These are phyloP conservation scores for Drosophila pseudoananassae DNA, from an alignment of 1,140 invertebrate genomes.

Conservation along the genomic window DNA sequence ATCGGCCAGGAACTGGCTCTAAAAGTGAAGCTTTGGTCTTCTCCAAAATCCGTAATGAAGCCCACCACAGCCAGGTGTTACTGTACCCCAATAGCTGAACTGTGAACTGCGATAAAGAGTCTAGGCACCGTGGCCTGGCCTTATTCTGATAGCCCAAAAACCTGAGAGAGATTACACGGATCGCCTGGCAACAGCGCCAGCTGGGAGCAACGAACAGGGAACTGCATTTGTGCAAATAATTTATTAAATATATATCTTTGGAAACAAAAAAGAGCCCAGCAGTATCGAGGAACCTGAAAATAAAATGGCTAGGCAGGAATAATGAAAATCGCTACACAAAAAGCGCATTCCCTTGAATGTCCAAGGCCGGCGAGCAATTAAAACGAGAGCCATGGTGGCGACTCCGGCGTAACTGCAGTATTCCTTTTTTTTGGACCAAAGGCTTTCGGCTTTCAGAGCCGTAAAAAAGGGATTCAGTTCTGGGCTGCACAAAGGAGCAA, in stretches of 20 bases:
- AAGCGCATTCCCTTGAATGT: slow-evolving; percentile 46
- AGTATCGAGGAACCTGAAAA: slow-evolving; percentile 6
- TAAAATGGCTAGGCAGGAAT: slow-evolving; percentile 32
- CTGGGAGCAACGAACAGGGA: slow-evolving; percentile 17
- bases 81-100: slow-evolving; percentile 11
- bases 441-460: slow-evolving; percentile 15
- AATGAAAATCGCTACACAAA: slow-evolving; percentile 54
- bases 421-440: slow-evolving; percentile 38
- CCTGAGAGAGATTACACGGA: slow-evolving; percentile 19
- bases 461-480: slow-evolving; percentile 29
- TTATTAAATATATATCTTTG: neutral
- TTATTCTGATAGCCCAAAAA: slow-evolving; percentile 27
- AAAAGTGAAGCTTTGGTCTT: no score
- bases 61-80: neutral
- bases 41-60: neutral
- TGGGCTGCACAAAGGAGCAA: slow-evolving; percentile 69
- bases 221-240: slow-evolving; percentile 10
- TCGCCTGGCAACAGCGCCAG: slow-evolving; percentile 32
- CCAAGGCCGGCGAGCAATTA: slow-evolving; percentile 58
- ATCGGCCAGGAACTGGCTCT: no score
- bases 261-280: neutral
- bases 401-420: slow-evolving; percentile 64
- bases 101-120: slow-evolving; percentile 21
- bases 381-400: slow-evolving; percentile 53
- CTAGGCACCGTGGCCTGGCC: slow-evolving; percentile 13